A percentile compares a stretch with the other conserved stretches of the same genome.
These are phyloP conservation scores for Eunapius fragilis DNA, from an alignment of 37 sponge, comb jelly and placozoan genomes.

Conservation along the genomic window DNA sequence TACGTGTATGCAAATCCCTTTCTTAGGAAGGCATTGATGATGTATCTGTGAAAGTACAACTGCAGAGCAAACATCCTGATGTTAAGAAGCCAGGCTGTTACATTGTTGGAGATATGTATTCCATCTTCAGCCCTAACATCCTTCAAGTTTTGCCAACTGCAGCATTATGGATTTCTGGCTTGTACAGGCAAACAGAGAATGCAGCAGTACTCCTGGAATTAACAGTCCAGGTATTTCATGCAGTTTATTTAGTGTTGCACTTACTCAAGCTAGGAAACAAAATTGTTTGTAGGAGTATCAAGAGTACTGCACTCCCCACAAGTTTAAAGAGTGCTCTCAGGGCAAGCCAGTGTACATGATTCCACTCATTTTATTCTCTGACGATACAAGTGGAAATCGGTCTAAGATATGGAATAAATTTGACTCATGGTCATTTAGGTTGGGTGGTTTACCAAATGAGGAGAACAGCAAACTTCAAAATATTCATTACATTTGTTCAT, in stretches of 20 bases:
- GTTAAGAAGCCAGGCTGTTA: neutral
- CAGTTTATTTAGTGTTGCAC: neutral
- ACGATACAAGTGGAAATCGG: conserved; percentile 29
- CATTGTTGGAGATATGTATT: neutral
- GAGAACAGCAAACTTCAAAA: conserved; percentile 16
- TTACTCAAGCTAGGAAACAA: neutral
- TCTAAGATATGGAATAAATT: conserved; percentile 41
- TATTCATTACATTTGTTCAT: conserved; percentile 24
- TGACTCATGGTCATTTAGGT: conserved; percentile 16
- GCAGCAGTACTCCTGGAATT: neutral
- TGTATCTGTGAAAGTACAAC: neutral
- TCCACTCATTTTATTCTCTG: conserved; percentile 21
- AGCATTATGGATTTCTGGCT: neutral
- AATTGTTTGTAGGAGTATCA: neutral
- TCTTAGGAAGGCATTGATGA: neutral
- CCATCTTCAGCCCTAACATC: neutral
- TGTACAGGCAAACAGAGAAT: neutral
- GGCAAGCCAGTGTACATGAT: conserved; percentile 3
- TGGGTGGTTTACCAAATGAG: conserved; percentile 24
- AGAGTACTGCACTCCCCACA: neutral
- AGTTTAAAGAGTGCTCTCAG: neutral
- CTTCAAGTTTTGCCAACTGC: neutral
- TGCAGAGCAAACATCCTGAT: neutral
- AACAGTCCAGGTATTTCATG: neutral
- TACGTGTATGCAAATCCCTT: neutral